Evolutionary conservation across 2,113 vertebrate species (phyloP).

Genomic region (Erythrocebus patas): DNA sequence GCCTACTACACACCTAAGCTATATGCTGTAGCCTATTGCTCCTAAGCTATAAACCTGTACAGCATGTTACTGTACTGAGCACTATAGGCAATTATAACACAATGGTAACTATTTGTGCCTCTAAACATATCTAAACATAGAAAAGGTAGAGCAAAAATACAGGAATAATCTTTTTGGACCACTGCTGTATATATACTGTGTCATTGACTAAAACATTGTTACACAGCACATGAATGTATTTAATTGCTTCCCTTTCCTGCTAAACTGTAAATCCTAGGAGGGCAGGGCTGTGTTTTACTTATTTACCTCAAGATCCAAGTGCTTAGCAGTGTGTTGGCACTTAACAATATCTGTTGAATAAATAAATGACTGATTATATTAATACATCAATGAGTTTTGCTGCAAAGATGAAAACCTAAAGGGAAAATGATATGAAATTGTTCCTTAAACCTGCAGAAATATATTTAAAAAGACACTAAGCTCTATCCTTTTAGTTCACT

Average conservation of each 20-base stretch:
- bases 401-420: not conserved
- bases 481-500: not conserved
- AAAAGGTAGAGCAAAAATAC: not conserved
- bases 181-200: not conserved
- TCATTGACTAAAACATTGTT: not conserved
- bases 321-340: not conserved
- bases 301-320: not conserved
- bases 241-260: not conserved
- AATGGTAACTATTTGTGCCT: not conserved
- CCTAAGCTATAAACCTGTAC: not conserved
- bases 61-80: not conserved
- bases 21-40: not conserved
- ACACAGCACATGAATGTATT: not conserved
- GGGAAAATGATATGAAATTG: not conserved
- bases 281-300: not conserved
- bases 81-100: not conserved
- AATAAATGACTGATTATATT: not conserved
- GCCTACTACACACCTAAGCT: not conserved
- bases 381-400: not conserved
- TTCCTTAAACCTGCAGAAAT: not conserved
- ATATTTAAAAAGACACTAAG: not conserved
- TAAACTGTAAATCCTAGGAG: not conserved
- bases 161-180: not conserved
- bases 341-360: not conserved
- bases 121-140: not conserved